Evolutionary conservation across 2,113 vertebrate genomes (phyloP).

Genomic region (Eclectus roratus): DNA sequence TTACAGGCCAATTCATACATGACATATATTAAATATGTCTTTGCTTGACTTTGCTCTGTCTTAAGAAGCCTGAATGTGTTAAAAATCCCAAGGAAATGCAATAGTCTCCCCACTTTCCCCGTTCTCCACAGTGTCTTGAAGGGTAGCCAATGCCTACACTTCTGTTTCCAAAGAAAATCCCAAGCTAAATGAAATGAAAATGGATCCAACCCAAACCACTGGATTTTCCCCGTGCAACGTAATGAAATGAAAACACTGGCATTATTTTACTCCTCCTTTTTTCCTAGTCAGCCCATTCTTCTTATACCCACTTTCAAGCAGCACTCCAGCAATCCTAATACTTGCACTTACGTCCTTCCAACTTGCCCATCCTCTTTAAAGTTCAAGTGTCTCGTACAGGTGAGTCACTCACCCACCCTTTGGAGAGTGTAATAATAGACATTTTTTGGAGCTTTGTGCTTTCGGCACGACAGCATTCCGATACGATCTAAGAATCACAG

Average conservation of each 20-base stretch:
- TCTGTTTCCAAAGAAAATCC: not conserved
- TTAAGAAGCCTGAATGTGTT: not conserved
- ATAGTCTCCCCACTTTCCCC: not conserved
- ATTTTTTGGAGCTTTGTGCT: conserved; percentile 46
- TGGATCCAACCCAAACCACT: not conserved
- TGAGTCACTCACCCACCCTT: conserved; percentile 58
- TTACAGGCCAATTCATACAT: not conserved
- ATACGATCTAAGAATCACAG: conserved; percentile 40
- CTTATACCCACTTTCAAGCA: not conserved
- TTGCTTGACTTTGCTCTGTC: not conserved
- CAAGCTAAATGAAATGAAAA: not conserved
- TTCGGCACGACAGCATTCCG: conserved; percentile 30
- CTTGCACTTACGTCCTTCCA: not conserved
- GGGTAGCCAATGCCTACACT: not conserved
- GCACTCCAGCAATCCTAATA: not conserved
- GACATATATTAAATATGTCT: not conserved
- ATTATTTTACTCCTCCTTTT: not conserved
- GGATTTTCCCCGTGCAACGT: not conserved
- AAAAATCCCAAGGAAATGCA: not conserved
- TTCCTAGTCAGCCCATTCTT: not conserved
- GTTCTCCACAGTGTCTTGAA: not conserved
- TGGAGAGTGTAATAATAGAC: conserved; percentile 18
- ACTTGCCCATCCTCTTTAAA: conserved; percentile 35
- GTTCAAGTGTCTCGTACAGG: not conserved
- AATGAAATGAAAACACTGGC: not conserved